Conservation (phyloP, 2,888 invertebrate genomes). For the Agrotis puta region DNA sequence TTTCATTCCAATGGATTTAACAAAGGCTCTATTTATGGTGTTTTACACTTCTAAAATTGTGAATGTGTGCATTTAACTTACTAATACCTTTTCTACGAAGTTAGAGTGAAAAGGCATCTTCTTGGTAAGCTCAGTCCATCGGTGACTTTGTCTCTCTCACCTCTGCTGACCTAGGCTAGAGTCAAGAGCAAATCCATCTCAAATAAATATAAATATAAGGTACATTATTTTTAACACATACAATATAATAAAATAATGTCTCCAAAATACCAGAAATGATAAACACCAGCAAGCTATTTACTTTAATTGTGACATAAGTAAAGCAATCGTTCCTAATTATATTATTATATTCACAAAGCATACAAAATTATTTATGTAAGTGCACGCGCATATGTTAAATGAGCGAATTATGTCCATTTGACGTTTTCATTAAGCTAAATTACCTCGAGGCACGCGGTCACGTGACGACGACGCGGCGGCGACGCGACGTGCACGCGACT, state of each 20-base stretch:
- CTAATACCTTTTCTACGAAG: no score
- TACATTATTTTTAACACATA: no score
- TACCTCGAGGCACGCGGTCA: conserved; percentile 55
- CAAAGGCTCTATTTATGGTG: not conserved
- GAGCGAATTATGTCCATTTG: conserved; percentile 66
- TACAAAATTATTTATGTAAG: conserved; percentile 43
- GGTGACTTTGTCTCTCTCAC: no score
- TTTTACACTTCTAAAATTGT: not conserved
- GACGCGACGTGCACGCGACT: conserved; percentile 45
- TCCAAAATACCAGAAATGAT: conserved; percentile 7
- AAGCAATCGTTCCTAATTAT: conserved; percentile 50
- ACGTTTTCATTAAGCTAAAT: conserved; percentile 69
- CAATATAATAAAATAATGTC: no score
- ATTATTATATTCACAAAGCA: conserved; percentile 35
- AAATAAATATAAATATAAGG: no score
- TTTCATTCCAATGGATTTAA: not conserved
- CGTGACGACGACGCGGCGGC: conserved; percentile 21
- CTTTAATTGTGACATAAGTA: conserved; percentile 45
- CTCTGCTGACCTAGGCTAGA: no score
- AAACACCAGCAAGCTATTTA: conserved; percentile 22
- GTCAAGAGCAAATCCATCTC: no score
- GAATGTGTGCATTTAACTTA: no score
- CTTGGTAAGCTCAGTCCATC: no score
- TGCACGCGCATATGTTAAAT: conserved; percentile 49
- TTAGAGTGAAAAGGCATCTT: no score